Base-by-base conservation (phyloP, 2,113 vertebrate genomes). In the Toxotes chatareus region DNA sequence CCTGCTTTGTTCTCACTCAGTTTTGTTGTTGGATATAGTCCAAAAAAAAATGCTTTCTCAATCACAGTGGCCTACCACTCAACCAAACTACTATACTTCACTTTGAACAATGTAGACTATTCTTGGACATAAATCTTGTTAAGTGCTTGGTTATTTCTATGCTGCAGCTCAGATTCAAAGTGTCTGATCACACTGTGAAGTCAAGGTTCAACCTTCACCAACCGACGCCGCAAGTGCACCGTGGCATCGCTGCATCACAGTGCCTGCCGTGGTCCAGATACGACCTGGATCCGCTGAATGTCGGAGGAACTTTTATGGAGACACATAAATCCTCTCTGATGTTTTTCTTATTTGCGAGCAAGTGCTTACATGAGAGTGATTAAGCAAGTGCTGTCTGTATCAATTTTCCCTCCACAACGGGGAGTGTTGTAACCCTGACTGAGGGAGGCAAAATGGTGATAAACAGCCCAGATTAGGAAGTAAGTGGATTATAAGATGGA, bases 341-440 rank as follows among this genome's bases (percentile, higher is more conserved):
- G 42, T 36, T 73, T 68, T 56, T 9, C 59, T 27, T 32, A 56
- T 57, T 64, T 56, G 42, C 49, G 51, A 67, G 40, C 5, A 19
- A 53, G n/a, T 73, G 63, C 82, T 86, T 81, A 77, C 51, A 83
- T 64, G 31, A 83, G 57, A 75, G 51, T n/a, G 56, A 70, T 73
- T 64, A 80, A 77, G 40, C 46, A 56, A 78, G 72, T 61, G 23
- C 53, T 67, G 23, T 73, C 77, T 76, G 47, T 57, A 51, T 74
- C 56, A 57, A 3, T 70, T 70, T 57, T 78, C 46, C 69, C 56
- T 68, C 57, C 53, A 17, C 44, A 40, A 51, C 11, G 7, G 51
- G 73, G 40, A 34, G 31, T 57, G 40, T 60, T 76, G 59, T 66
- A 51, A 65, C 60, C 32, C 63, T 66, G 65, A 80, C 70, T 40